Percentiles rank a stretch among this genome's conserved stretches.
Conservation (phyloP, 2,888 invertebrate genomes). For the Temnothorax rugatulus region DNA sequence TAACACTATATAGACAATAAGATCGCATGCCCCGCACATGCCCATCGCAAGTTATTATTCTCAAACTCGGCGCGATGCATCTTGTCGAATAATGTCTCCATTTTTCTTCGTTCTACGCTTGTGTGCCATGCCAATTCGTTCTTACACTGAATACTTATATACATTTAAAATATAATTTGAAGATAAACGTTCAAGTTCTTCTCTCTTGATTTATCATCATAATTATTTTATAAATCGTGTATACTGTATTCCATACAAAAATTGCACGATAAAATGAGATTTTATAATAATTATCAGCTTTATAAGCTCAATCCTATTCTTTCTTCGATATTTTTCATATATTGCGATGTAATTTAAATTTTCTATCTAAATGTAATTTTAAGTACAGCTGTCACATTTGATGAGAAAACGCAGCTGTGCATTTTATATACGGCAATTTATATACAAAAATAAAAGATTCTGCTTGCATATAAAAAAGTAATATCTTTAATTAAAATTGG, state of each 20-base stretch:
- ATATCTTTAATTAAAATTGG: slow-evolving; percentile 18
- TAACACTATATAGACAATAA: background rate
- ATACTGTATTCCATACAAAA: background rate
- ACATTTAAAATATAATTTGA: background rate
- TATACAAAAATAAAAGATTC: slow-evolving; percentile 24
- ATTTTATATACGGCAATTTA: background rate
- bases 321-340: slow-evolving; percentile 4
- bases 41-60: background rate
- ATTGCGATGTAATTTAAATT: background rate
- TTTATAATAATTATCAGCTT: background rate
- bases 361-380: background rate
- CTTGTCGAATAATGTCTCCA: background rate
- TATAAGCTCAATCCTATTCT: background rate
- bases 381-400: background rate
- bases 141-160: background rate
- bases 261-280: background rate
- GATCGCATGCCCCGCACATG: background rate
- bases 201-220: background rate
- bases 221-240: slow-evolving; percentile 1
- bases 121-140: background rate
- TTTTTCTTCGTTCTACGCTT: background rate
- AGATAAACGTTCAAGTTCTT: background rate
- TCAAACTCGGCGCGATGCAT: background rate
- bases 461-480: background rate
- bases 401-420: slow-evolving; percentile 1